A percentile compares a stretch with the other conserved stretches of the same genome.
These are phyloP conservation scores for Neosalanx taihuensis DNA, from an alignment of 2,797 vertebrate species.

Conservation along the genomic window DNA sequence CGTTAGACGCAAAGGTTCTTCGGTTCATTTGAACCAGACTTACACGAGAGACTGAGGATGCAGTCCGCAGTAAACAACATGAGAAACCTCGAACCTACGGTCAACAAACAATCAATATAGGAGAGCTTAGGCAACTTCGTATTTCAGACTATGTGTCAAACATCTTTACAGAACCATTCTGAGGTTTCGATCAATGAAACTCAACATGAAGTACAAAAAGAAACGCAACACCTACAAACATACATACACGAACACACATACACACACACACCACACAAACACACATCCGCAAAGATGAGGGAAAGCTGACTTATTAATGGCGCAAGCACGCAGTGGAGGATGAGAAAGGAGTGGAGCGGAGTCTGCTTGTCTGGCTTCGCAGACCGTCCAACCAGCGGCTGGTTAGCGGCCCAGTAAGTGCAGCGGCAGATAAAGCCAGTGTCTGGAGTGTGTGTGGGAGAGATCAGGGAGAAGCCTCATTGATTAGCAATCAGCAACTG, in stretches of 20 bases:
- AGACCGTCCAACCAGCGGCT: not conserved
- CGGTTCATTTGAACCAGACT: not conserved
- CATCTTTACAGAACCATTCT: constrained; percentile 29
- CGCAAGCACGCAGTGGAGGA: not conserved
- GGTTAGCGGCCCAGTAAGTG: constrained; percentile 12
- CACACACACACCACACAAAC: not conserved
- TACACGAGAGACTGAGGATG: not conserved
- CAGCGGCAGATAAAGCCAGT: constrained; percentile 14
- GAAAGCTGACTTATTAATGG: not conserved
- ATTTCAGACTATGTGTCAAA: not conserved
- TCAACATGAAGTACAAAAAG: not conserved
- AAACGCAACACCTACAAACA: not conserved
- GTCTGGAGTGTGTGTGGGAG: constrained; percentile 2
- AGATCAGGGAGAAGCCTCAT: constrained; percentile 31
- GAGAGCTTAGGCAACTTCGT: constrained; percentile 7
- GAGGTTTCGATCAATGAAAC: not conserved
- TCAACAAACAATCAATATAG: constrained; percentile 29
- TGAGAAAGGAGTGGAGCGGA: not conserved
- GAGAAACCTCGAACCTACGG: not conserved
- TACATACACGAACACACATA: not conserved
- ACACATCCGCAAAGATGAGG: not conserved
- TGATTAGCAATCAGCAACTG: constrained; percentile 48
- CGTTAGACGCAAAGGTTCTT: constrained; percentile 11
- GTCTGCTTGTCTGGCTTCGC: constrained; percentile 8
- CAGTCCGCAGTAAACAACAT: constrained; percentile 7